Conservation (phyloP, 2,113 vertebrate genomes). For the Xenotilapia leptura region DNA sequence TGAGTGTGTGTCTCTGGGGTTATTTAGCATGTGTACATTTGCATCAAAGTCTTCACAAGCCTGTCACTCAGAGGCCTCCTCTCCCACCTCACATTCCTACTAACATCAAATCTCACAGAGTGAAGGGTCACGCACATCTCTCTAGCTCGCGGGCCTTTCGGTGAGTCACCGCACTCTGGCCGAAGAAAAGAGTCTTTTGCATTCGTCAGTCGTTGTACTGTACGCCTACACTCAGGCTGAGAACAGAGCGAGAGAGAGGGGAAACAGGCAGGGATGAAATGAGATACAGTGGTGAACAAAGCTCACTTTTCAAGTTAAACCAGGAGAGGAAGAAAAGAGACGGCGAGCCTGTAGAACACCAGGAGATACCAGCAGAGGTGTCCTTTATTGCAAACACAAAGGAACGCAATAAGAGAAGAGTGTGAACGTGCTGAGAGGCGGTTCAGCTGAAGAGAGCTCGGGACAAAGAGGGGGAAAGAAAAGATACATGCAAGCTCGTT, state of each 20-base stretch:
- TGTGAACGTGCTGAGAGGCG: neutral
- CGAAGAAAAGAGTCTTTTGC: neutral
- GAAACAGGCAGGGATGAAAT: neutral
- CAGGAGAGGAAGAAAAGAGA: neutral
- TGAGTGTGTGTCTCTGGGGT: neutral
- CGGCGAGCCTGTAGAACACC: neutral
- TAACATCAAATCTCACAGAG: constrained; percentile 6
- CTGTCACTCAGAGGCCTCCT: neutral
- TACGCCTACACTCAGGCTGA: constrained; percentile 26
- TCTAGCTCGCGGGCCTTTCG: neutral
- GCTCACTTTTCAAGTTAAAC: neutral
- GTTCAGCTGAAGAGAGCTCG: neutral
- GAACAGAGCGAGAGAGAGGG: neutral
- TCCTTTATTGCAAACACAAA: neutral
- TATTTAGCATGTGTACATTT: neutral
- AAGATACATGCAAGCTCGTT: neutral
- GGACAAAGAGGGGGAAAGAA: neutral
- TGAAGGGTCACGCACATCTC: neutral
- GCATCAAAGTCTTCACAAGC: neutral
- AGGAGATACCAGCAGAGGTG: neutral
- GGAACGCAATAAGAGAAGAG: neutral
- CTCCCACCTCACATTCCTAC: neutral
- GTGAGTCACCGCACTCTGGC: constrained; percentile 40
- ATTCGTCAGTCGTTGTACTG: constrained; percentile 17
- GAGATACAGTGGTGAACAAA: neutral